Evolutionary conservation across 2,113 vertebrate species (phyloP).

Genomic region (Festucalex cinctus): DNA sequence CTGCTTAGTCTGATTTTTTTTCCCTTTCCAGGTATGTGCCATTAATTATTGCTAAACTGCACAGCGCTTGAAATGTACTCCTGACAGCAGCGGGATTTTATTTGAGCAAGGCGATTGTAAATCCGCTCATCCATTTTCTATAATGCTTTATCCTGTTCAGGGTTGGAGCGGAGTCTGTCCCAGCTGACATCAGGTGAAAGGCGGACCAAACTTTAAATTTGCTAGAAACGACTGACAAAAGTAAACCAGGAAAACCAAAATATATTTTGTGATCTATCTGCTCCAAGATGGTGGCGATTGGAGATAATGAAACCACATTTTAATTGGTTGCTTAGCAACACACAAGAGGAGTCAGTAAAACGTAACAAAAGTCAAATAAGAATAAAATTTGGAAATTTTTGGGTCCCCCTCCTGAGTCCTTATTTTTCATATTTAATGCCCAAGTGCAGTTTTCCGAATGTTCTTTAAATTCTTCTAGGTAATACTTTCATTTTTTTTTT

Average conservation of each 20-base stretch:
- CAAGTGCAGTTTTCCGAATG: not conserved
- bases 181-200: too few relatives aligned
- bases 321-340: too few relatives aligned
- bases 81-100: not conserved
- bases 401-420: not conserved
- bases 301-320: not conserved
- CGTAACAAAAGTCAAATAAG: not conserved
- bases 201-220: too few relatives aligned
- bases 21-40: not conserved
- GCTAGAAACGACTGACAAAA: too few relatives aligned
- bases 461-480: not conserved
- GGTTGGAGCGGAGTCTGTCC: too few relatives aligned
- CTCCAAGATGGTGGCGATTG: not conserved
- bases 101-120: too few relatives aligned
- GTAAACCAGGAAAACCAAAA: too few relatives aligned
- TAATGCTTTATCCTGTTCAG: too few relatives aligned
- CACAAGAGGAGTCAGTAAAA: not conserved
- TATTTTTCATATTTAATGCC: not conserved
- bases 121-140: too few relatives aligned
- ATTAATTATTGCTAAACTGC: constrained; percentile 11
- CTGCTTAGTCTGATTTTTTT: not conserved
- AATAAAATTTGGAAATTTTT: not conserved
- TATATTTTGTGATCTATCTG: too few relatives aligned
- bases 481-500: not conserved
- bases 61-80: not conserved